A percentile compares a stretch with the other conserved stretches of the same genome.
Evolutionary conservation across 2,888 invertebrate genomes (phyloP).

Genomic region (Litoditis marina): DNA sequence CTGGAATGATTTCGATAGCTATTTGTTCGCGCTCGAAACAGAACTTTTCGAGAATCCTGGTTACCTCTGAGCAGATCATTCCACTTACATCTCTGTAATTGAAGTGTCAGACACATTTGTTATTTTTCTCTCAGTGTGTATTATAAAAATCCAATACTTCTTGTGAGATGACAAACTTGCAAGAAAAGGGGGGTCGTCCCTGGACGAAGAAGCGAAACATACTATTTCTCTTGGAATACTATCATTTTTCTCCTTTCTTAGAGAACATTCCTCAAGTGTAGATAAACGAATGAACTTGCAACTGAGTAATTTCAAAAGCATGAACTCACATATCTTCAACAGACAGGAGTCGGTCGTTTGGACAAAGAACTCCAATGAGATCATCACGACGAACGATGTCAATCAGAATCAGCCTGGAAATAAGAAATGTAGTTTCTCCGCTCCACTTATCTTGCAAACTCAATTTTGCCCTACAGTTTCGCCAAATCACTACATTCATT

Average conservation of each 20-base stretch:
- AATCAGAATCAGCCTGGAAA: conserved; percentile 29
- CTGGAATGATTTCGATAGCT: conserved; percentile 41
- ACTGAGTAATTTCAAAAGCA: no score
- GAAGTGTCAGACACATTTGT: not conserved
- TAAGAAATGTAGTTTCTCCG: conserved; percentile 4
- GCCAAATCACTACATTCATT: no score
- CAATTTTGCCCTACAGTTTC: no score
- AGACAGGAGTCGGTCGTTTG: conserved; percentile 32
- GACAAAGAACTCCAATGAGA: conserved; percentile 36
- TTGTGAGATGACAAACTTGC: no score
- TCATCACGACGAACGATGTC: conserved; percentile 37
- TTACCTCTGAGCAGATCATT: conserved; percentile 37
- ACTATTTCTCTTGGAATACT: no score
- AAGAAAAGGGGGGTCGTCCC: no score
- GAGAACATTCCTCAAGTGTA: no score
- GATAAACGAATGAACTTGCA: no score
- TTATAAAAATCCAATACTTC: not conserved
- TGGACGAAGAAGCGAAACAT: no score
- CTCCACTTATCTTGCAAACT: no score
- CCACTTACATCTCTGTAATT: conserved; percentile 38
- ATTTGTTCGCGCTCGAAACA: conserved; percentile 36
- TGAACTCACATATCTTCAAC: conserved; percentile 35
- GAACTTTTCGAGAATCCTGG: conserved; percentile 27
- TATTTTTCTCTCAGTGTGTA: not conserved
- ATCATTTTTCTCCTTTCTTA: no score